Evolutionary conservation across 1,140 invertebrate genomes (phyloP).

Genomic region (Drosophila nannoptera): DNA sequence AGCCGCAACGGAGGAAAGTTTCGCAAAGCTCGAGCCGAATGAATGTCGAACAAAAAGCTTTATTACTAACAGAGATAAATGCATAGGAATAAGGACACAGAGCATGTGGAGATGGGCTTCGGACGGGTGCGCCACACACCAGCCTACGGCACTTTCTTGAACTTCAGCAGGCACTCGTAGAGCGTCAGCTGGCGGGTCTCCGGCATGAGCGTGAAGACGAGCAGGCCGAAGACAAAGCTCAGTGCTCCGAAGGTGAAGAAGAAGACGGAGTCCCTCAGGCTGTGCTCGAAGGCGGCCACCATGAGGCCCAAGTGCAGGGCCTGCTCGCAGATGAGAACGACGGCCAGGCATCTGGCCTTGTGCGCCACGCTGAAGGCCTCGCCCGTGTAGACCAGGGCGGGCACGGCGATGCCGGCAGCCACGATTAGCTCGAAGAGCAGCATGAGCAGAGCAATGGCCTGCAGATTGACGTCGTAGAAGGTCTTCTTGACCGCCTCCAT

Average conservation of each 20-base stretch:
- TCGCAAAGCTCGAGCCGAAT: background rate
- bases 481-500: conserved; percentile 56
- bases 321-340: conserved; percentile 60
- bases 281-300: conserved; percentile 50
- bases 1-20: background rate
- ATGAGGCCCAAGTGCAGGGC: conserved; percentile 57
- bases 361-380: conserved; percentile 65
- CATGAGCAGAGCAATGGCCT: conserved; percentile 64
- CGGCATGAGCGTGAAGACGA: conserved; percentile 64
- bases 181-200: conserved; percentile 65
- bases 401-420: conserved; percentile 58
- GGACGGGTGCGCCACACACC: background rate
- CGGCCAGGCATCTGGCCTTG: conserved; percentile 59
- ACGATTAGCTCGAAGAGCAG: conserved; percentile 66
- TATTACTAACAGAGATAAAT: conserved; percentile 34
- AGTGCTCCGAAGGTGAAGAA: conserved; percentile 65
- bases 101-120: conserved; percentile 20
- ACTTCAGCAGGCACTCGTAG: conserved; percentile 69
- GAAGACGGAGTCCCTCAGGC: conserved; percentile 52
- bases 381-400: conserved; percentile 60
- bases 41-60: background rate
- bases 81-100: conserved; percentile 37
- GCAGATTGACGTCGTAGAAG: conserved; percentile 61
- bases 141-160: conserved; percentile 64
- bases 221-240: conserved; percentile 57